Evolutionary conservation across 2,888 invertebrate species (phyloP), one percentile per base, ranked within the genome.

Genomic region (Acanthococcus lagerstroemiae): DNA sequence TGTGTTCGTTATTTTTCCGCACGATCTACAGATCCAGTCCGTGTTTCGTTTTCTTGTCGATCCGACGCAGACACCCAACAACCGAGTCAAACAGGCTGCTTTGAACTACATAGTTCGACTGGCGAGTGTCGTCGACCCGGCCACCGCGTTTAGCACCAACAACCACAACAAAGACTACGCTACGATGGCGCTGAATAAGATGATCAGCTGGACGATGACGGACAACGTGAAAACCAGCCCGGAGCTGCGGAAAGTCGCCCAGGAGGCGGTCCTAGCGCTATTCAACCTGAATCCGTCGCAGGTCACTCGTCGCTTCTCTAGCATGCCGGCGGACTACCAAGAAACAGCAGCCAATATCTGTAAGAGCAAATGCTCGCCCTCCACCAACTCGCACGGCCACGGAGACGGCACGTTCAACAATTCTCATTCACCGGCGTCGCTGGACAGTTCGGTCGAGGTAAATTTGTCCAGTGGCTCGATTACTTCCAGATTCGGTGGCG

Each of bases 281-380:
- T 96, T 94, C 79, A 91, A 93, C 80, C 84, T 92, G 70, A 94
- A 93, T 77, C 87, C 94, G 1, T 86, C 90, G 30, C 86, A 93
- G 80, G 88, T 95, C 77, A 91, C 92, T 45, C 83, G 87, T 75
- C 80, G 94, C 69, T 79, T 90, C 74, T 81, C 84, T 27, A 84
- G 84, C 71, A 77, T 90, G 70, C 85, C 89, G 6, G 82, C 84
- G 69, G 85, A 84, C 55, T 85, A 85, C 71, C 79, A 79, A 74
- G 78, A 78, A 70, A 63, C 68, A 17, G 69, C 55, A 9, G 52
- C 54, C 1, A 37, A 26, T 30, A 24, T 54, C 3, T 63, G 63
- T 17, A 54, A 54, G 4, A 63, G 37, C 37, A 37, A 37, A 37
- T 37, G 37, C 37, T n/a, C n/a, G n/a, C n/a, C n/a, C n/a, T n/a